Evolutionary conservation across 2,888 invertebrate species (phyloP).

Genomic region (Mallateleia sp.): DNA sequence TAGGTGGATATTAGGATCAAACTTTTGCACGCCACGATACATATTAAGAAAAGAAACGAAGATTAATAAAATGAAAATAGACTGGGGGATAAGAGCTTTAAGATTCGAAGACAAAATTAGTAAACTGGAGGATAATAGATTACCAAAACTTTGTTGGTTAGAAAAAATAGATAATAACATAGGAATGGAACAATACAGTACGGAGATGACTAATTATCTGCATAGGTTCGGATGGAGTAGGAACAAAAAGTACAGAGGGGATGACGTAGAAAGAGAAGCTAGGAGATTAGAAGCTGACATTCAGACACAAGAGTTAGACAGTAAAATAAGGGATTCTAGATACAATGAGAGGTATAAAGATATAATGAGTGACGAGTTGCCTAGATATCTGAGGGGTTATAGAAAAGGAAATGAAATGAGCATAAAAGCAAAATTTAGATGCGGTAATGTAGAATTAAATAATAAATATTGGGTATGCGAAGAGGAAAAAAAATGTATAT

Average conservation of each 20-base stretch:
- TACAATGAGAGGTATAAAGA: slow-evolving; percentile 37
- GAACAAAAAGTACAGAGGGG: not conserved
- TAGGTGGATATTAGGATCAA: slow-evolving; percentile 55
- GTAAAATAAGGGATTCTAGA: slow-evolving; percentile 26
- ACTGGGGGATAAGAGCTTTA: slow-evolving; percentile 33
- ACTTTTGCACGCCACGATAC: slow-evolving; percentile 58
- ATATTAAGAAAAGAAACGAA: slow-evolving; percentile 21
- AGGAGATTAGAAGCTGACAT: not conserved
- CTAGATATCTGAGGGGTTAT: slow-evolving; percentile 8
- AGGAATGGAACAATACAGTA: not conserved
- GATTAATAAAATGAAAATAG: slow-evolving; percentile 22
- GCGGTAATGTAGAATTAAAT: slow-evolving; percentile 39
- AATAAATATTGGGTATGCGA: slow-evolving; percentile 30
- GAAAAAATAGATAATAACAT: not conserved
- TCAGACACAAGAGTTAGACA: not conserved
- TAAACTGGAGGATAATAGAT: slow-evolving; percentile 4
- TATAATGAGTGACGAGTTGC: slow-evolving; percentile 1
- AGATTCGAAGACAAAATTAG: slow-evolving; percentile 39
- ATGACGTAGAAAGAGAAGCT: not conserved
- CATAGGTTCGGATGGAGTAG: slow-evolving; percentile 13
- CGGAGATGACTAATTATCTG: not conserved
- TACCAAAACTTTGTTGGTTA: slow-evolving; percentile 34
- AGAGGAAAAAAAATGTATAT: slow-evolving; percentile 22
- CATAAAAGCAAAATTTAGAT: slow-evolving; percentile 42
- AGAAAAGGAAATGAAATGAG: slow-evolving; percentile 8